Evolutionary conservation across 2,113 vertebrate species (phyloP), one percentile per base, ranked within the genome.

Genomic region (Carassius carassius): DNA sequence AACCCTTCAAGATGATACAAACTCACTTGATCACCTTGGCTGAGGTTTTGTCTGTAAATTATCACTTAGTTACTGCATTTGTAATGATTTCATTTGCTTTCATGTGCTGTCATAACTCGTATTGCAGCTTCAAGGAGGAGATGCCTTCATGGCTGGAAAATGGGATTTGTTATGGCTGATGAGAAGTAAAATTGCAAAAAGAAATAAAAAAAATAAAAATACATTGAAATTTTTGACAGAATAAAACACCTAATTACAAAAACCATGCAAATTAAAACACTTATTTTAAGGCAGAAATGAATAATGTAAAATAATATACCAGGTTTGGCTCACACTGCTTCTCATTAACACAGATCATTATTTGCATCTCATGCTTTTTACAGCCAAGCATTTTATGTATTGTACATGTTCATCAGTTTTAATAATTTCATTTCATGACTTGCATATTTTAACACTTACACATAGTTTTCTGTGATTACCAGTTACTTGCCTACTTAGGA

Each of bases 41-140:
- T 74, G 5, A 10, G n/a, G n/a, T 74, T 49, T 49, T 74, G 21
- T 32, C 25, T 67, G 25, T 32, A 70, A 32, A 70, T 70, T 10
- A 37, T 70, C 14, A 72, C 37, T 72, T 72, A 72, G 19, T 37
- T 44, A 13, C 10, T 72, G 37, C 35, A 72, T 72, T 44, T 72
- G 69, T 72, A 72, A 72, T 72, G 10, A 72, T 72, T 72, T 72
- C 4, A 72, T 72, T 44, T 21, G 17, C 69, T 21, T 72, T 72
- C 32, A 21, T 21, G 16, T 72, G 16, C 5, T 62, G 16, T 72
- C 69, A 72, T 11, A 41, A 72, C 16, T 19, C 67, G 1, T 37
- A 10, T 41, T 72, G 69, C 35, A 72, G 35, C 19, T 37, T 14
- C 25, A 25, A 25, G 23, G 23, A 12, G 19, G 8, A 44, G 35